Percentiles rank a stretch among this genome's conserved stretches.
phyloP scores from a whole-genome alignment of 2,113 vertebrate species.

The Stigmatopora nigra region DNA sequence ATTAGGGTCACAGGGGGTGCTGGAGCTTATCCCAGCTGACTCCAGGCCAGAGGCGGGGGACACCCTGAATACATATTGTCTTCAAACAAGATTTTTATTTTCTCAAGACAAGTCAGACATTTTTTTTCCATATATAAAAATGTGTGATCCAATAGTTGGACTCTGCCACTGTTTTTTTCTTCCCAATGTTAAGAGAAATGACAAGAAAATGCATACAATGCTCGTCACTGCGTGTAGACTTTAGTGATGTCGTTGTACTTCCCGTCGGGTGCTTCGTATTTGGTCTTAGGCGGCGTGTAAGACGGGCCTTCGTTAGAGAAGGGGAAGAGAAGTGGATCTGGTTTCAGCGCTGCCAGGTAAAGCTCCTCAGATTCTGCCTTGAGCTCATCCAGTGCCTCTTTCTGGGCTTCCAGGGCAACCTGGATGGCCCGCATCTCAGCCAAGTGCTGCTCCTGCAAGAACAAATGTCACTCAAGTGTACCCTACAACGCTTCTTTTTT shows the following conservation, averaged over 20 bases:
- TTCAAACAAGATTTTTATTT: not conserved
- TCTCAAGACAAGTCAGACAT: not conserved
- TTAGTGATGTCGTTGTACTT: conserved; percentile 82
- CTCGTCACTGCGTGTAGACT: conserved; percentile 76
- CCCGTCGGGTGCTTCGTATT: conserved; percentile 83
- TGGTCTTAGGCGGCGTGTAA: conserved; percentile 73
- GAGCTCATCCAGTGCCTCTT: conserved; percentile 80
- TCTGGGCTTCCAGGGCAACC: conserved; percentile 74
- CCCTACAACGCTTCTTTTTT: not conserved
- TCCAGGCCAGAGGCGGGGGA: too few relatives aligned
- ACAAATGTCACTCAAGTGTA: not conserved
- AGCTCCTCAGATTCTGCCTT: conserved; percentile 78
- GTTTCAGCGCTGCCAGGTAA: conserved; percentile 73
- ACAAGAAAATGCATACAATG: conserved; percentile 1
- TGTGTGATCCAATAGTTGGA: not conserved
- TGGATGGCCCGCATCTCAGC: conserved; percentile 70
- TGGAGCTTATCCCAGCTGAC: too few relatives aligned
- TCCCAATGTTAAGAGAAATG: not conserved
- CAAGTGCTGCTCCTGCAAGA: conserved; percentile 67
- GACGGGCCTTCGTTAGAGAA: conserved; percentile 76
- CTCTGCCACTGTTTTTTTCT: not conserved
- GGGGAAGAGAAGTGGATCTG: conserved; percentile 76
- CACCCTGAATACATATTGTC: too few relatives aligned
- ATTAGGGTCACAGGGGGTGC: too few relatives aligned
- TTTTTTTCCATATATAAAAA: not conserved